These are phyloP conservation scores for Limnothrissa miodon DNA, from an alignment of 2,113 vertebrate genomes.

Conservation along the genomic window DNA sequence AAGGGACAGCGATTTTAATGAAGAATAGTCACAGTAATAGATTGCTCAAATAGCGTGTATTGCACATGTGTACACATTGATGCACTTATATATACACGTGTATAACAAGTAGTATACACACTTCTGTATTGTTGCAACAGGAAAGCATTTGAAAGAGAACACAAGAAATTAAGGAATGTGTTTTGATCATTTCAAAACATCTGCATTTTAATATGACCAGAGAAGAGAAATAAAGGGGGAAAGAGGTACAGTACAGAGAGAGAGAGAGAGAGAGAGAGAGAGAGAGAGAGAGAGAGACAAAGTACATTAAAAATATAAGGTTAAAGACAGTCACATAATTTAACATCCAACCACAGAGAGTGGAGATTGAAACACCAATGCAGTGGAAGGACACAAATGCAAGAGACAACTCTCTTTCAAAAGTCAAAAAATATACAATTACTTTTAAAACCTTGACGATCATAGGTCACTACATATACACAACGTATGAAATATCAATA, in stretches of 20 bases:
- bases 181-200: slow-evolving; percentile 65
- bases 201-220: slow-evolving; percentile 58
- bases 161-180: slow-evolving; percentile 71
- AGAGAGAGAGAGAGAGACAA: slow-evolving; percentile 33
- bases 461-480: slow-evolving; percentile 60
- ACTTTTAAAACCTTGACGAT: slow-evolving; percentile 54
- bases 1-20: slow-evolving; percentile 63
- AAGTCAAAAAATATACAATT: slow-evolving; percentile 56
- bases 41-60: slow-evolving; percentile 75
- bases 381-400: slow-evolving; percentile 45
- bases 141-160: slow-evolving; percentile 62
- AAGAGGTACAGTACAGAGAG: slow-evolving; percentile 22
- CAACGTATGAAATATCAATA: slow-evolving; percentile 60
- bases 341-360: slow-evolving; percentile 56
- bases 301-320: slow-evolving; percentile 49
- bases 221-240: slow-evolving; percentile 29
- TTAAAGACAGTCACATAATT: slow-evolving; percentile 51
- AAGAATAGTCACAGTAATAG: slow-evolving; percentile 76
- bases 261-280: slow-evolving; percentile 40
- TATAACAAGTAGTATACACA: slow-evolving; percentile 64
- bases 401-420: slow-evolving; percentile 50
- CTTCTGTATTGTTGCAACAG: slow-evolving; percentile 56
- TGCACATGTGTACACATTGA: slow-evolving; percentile 75
- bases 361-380: slow-evolving; percentile 51
- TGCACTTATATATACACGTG: slow-evolving; percentile 74